These are phyloP conservation scores for Diglossa cyanea DNA, from an alignment of 2,797 vertebrate genomes.

Conservation along the genomic window DNA sequence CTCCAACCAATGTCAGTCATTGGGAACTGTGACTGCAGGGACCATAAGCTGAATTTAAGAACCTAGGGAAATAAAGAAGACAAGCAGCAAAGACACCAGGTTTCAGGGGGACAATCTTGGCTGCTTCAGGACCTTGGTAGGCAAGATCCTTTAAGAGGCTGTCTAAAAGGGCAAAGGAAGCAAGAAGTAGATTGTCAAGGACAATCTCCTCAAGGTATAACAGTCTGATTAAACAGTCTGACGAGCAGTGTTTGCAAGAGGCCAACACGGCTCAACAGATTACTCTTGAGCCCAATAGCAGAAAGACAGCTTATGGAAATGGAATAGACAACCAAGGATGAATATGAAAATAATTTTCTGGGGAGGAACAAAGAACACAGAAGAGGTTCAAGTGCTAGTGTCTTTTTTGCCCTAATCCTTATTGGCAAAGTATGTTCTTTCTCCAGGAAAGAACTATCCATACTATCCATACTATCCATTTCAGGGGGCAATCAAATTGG, in stretches of 20 bases:
- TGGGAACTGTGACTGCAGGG: not conserved
- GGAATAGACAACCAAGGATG: accelerated
- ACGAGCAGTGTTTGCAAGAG: not conserved
- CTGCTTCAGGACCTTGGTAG: not conserved
- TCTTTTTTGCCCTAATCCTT: not conserved
- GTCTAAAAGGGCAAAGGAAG: not conserved
- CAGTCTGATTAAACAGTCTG: not conserved
- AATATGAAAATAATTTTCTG: not conserved
- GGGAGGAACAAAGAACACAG: not conserved
- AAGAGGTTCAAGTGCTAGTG: not conserved
- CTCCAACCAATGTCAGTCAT: not conserved
- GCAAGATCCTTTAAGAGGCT: not conserved
- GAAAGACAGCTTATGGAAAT: not conserved
- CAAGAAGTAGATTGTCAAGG: not conserved
- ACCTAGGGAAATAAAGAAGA: not conserved
- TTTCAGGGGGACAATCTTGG: not conserved
- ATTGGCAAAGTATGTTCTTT: not conserved
- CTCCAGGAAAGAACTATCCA: too few species aligned
- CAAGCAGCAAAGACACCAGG: not conserved
- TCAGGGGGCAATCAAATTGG: not conserved
- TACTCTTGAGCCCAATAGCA: not conserved
- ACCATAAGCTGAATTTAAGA: not conserved
- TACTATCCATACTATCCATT: too few species aligned
- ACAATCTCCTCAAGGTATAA: not conserved
- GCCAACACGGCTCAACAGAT: not conserved